A percentile compares a stretch with the other conserved stretches of the same genome.
phyloP scores from a whole-genome alignment of 64 coral and sea anemone genomes.

The Stichodactyla mertensii region DNA sequence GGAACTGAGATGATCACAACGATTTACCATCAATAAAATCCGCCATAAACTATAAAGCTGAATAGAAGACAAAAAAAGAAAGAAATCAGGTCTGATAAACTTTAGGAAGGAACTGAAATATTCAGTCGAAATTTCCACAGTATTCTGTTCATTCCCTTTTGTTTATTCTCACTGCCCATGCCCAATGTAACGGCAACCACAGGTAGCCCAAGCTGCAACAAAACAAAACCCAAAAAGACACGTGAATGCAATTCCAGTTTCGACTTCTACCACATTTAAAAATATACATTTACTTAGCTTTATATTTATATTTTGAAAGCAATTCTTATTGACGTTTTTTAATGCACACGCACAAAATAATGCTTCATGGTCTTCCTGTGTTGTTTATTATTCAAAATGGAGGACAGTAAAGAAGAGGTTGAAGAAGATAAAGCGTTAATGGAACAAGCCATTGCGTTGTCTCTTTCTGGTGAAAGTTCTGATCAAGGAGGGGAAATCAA shows the following conservation, averaged over 20 bases:
- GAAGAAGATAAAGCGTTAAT: not conserved
- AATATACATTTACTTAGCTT: too few species aligned
- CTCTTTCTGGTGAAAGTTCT: not conserved
- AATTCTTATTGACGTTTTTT: too few species aligned
- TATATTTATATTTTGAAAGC: too few species aligned
- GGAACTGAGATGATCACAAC: not conserved
- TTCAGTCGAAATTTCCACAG: not conserved
- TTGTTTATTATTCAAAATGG: not conserved
- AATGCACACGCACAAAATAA: too few species aligned
- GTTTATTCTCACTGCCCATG: not conserved
- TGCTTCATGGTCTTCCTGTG: not conserved
- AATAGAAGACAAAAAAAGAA: not conserved
- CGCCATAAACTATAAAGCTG: constrained; percentile 48
- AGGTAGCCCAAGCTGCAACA: not conserved
- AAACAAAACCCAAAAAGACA: too few species aligned
- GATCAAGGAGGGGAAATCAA: not conserved
- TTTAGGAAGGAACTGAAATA: not conserved
- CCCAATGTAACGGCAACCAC: not conserved
- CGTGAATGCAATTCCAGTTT: too few species aligned
- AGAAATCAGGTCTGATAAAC: not conserved
- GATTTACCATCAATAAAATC: constrained; percentile 73
- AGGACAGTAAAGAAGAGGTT: not conserved
- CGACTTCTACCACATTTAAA: too few species aligned
- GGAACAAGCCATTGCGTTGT: not conserved
- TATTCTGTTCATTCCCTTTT: not conserved